Conservation (phyloP, 2,888 invertebrate species). For the Hemicrepidius hirtus region DNA sequence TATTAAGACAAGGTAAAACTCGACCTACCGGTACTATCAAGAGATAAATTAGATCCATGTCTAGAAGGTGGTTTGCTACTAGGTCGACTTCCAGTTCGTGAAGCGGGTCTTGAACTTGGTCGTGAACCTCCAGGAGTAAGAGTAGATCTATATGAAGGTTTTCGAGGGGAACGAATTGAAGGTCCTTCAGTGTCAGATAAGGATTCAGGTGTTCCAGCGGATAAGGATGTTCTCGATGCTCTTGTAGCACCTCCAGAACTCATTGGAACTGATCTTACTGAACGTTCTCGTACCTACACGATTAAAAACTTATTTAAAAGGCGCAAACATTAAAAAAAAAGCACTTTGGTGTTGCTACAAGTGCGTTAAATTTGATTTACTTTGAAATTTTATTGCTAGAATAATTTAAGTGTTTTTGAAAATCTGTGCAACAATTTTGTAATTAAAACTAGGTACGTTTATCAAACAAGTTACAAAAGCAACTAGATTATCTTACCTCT, state of each 20-base stretch:
- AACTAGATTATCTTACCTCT: constrained; percentile 22
- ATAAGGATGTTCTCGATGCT: constrained; percentile 85
- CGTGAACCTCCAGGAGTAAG: constrained; percentile 85
- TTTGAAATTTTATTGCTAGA: no score
- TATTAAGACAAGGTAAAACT: no score
- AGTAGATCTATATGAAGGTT: constrained; percentile 81
- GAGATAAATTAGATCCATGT: constrained; percentile 92
- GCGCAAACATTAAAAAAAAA: no score
- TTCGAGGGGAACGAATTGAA: constrained; percentile 79
- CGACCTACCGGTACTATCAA: constrained; percentile 93
- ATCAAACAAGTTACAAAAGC: constrained; percentile 26
- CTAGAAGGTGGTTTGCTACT: constrained; percentile 95
- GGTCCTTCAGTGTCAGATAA: constrained; percentile 90
- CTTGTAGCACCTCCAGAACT: constrained; percentile 87
- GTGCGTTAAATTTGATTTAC: no score
- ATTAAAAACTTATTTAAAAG: no score
- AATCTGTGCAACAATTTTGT: background rate
- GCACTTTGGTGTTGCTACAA: no score
- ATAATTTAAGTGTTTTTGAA: no score
- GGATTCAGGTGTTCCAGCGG: constrained; percentile 92
- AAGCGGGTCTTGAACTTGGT: constrained; percentile 86
- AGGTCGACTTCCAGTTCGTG: constrained; percentile 88
- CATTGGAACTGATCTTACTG: constrained; percentile 90
- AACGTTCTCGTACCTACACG: constrained; percentile 94
- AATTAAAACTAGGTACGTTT: background rate